These are phyloP conservation scores for Clostera curtula DNA, from an alignment of 2,888 invertebrate genomes.

Conservation along the genomic window DNA sequence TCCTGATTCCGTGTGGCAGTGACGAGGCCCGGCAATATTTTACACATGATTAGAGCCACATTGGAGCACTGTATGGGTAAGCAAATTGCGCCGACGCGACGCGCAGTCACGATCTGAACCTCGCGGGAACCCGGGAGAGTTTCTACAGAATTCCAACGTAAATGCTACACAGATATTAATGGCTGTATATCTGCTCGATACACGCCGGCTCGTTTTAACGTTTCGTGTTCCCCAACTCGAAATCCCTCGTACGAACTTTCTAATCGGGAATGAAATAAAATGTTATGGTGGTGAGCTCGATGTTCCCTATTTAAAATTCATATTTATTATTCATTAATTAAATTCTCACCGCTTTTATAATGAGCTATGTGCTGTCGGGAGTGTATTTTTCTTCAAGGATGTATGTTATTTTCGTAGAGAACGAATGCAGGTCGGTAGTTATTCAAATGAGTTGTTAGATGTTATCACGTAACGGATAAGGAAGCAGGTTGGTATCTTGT, in stretches of 20 bases:
- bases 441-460: conserved; percentile 64
- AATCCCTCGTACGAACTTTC: conserved; percentile 26
- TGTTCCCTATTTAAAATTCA: conserved; percentile 21
- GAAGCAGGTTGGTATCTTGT: conserved; percentile 53
- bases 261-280: conserved; percentile 24
- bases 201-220: conserved; percentile 19
- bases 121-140: conserved; percentile 66
- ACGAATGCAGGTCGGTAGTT: conserved; percentile 47
- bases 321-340: conserved; percentile 27
- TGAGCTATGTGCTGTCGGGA: conserved; percentile 19
- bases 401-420: conserved; percentile 38
- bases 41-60: conserved; percentile 70
- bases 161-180: conserved; percentile 68
- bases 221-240: conserved; percentile 14
- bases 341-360: conserved; percentile 23
- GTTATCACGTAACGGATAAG: conserved; percentile 62
- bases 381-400: conserved; percentile 35
- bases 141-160: conserved; percentile 69
- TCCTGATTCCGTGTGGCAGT: conserved; percentile 56
- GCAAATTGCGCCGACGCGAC: conserved; percentile 71
- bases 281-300: conserved; percentile 15
- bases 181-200: conserved; percentile 48
- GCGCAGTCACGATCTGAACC: conserved; percentile 72
- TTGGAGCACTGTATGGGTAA: conserved; percentile 70
- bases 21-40: conserved; percentile 66